These are phyloP conservation scores for Formica exsecta DNA, from an alignment of 1,140 invertebrate species.

Conservation along the genomic window DNA sequence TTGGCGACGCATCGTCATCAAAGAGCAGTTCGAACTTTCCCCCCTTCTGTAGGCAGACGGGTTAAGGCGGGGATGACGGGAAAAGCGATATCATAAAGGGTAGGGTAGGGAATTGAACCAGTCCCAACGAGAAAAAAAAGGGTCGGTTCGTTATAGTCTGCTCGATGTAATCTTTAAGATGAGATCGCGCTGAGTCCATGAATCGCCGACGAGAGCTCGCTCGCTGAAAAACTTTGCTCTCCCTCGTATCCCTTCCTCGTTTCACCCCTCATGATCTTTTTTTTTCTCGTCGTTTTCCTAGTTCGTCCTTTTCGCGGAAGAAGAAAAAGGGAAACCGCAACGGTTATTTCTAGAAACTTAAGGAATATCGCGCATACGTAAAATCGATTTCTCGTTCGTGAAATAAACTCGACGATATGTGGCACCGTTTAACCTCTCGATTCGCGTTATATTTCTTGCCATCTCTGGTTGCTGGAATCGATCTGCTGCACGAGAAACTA, in stretches of 20 bases:
- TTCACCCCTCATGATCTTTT: neutral
- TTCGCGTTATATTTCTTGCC: constrained; percentile 17
- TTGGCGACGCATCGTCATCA: constrained; percentile 79
- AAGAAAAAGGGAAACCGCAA: constrained; percentile 33
- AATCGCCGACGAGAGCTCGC: constrained; percentile 69
- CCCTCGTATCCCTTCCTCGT: too few relatives aligned
- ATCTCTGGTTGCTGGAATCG: constrained; percentile 3
- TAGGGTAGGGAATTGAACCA: constrained; percentile 71
- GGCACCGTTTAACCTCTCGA: constrained; percentile 33
- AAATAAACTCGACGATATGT: constrained; percentile 43
- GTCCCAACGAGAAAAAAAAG: constrained; percentile 71
- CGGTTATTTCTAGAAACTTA: constrained; percentile 35
- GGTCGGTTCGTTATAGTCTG: constrained; percentile 73
- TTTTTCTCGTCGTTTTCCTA: neutral
- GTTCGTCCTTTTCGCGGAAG: neutral
- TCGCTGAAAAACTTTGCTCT: constrained; percentile 64
- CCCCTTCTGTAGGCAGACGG: neutral
- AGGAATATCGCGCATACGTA: constrained; percentile 27
- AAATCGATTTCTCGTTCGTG: constrained; percentile 41
- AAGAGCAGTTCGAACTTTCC: constrained; percentile 76
- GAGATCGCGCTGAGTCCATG: constrained; percentile 80
- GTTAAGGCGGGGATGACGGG: constrained; percentile 17
- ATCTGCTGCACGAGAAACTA: constrained; percentile 15
- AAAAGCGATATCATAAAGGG: constrained; percentile 78
- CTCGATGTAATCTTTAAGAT: constrained; percentile 81